phyloP scores from a whole-genome alignment of 2,113 vertebrate genomes.

The Benitochromis conjunctus region DNA sequence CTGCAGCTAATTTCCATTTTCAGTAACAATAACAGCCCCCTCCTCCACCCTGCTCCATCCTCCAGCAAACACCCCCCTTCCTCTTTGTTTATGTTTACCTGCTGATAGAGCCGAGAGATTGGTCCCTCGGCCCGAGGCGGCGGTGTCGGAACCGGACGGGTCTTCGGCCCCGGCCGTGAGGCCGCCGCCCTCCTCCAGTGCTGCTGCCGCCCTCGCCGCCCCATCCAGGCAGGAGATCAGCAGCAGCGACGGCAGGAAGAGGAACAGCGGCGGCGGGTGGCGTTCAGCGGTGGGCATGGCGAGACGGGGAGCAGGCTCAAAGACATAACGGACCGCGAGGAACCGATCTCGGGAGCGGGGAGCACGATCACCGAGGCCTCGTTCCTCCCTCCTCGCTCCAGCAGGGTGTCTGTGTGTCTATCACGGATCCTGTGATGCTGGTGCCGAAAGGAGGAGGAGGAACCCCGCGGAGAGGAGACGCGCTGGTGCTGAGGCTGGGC shows the following conservation, averaged over 20 bases:
- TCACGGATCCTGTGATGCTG: not conserved
- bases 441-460: not conserved
- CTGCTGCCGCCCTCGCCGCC: slow-evolving; percentile 27
- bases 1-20: not conserved
- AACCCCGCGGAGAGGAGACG: slow-evolving; percentile 13
- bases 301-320: slow-evolving; percentile 33
- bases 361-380: slow-evolving; percentile 3
- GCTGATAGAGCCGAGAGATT: not conserved
- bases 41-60: not conserved
- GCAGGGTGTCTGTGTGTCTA: not conserved
- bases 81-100: slow-evolving; percentile 30
- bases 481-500: slow-evolving; percentile 65
- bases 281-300: slow-evolving; percentile 53
- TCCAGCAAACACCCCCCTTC: not conserved
- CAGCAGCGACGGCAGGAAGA: slow-evolving; percentile 41
- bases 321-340: slow-evolving; percentile 57
- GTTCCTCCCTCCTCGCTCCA: not conserved
- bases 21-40: not conserved
- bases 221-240: slow-evolving; percentile 47
- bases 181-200: slow-evolving; percentile 50
- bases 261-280: slow-evolving; percentile 22
- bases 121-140: not conserved
- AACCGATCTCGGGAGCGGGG: not conserved
- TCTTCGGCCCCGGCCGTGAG: not conserved
- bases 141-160: not conserved